Evolutionary conservation across 2,888 invertebrate genomes (phyloP).

Genomic region (Lepeophtheirus nordmannii): DNA sequence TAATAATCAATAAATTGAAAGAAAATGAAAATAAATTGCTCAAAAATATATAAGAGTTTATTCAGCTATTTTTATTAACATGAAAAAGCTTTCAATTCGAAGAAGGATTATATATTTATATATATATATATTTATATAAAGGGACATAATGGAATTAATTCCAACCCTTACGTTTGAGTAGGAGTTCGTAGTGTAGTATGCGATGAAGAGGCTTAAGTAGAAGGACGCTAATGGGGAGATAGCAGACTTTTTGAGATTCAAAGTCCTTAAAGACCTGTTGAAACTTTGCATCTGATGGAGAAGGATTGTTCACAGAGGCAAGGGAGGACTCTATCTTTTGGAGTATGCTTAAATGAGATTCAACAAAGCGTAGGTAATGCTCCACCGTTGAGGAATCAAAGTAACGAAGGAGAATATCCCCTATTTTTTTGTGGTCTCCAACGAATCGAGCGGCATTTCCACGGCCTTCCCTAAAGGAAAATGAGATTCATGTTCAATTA

Average conservation of each 20-base stretch:
- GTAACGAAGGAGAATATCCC: constrained; percentile 56
- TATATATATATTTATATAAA: too few species aligned
- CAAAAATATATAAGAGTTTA: neutral
- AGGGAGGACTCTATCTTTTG: constrained; percentile 62
- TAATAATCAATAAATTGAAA: neutral
- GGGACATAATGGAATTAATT: too few species aligned
- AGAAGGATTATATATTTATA: neutral
- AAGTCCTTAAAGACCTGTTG: constrained; percentile 56
- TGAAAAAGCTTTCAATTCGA: neutral
- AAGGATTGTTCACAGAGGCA: constrained; percentile 42
- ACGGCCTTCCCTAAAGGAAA: constrained; percentile 30
- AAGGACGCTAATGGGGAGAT: constrained; percentile 65
- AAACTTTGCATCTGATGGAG: constrained; percentile 40
- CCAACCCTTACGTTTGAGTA: constrained; percentile 51
- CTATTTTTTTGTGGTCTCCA: constrained; percentile 47
- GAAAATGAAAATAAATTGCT: neutral
- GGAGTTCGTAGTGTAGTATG: constrained; percentile 61
- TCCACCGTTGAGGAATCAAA: constrained; percentile 28
- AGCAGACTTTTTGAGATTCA: constrained; percentile 66
- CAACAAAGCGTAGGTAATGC: constrained; percentile 38
- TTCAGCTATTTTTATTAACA: neutral
- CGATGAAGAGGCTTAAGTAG: constrained; percentile 68
- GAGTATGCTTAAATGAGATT: constrained; percentile 56
- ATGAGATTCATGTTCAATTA: constrained; percentile 27
- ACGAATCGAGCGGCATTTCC: constrained; percentile 36